phyloP scores from a whole-genome alignment of 2,888 invertebrate species.

The Zhuqinia jingwanae region DNA sequence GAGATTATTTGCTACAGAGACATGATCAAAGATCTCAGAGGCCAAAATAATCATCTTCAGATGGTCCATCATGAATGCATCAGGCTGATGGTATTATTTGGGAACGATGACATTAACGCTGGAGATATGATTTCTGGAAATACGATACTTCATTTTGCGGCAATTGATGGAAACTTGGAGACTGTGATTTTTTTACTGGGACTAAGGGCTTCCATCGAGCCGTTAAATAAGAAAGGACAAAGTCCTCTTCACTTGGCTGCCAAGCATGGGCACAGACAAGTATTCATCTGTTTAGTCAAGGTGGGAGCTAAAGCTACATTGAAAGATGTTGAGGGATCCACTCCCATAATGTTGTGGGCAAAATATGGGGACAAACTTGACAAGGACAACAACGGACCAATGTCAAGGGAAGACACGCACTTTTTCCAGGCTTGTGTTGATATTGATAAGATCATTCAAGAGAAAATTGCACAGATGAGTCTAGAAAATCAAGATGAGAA shows the following conservation, averaged over 20 bases:
- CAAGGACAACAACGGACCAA: not conserved
- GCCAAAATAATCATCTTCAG: not conserved
- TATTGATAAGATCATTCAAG: constrained; percentile 17
- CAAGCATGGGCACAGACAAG: not conserved
- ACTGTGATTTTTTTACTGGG: constrained; percentile 11
- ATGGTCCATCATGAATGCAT: constrained; percentile 27
- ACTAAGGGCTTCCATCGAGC: not conserved
- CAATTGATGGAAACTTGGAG: not conserved
- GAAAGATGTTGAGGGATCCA: not conserved
- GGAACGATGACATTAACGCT: constrained; percentile 28
- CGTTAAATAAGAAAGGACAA: not conserved
- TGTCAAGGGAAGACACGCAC: constrained; percentile 1
- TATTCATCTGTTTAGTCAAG: constrained; percentile 20
- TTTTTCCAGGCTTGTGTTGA: constrained; percentile 20
- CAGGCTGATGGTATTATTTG: not conserved
- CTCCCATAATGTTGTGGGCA: not conserved
- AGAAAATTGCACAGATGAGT: not conserved
- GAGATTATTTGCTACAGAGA: not conserved
- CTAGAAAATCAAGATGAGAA: not conserved
- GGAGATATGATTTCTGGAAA: not conserved
- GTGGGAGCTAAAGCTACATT: not conserved
- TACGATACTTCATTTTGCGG: constrained; percentile 38
- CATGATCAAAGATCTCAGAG: not conserved
- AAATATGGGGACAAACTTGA: not conserved
- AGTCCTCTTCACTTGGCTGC: constrained; percentile 33